A percentile compares a stretch with the other conserved stretches of the same genome.
Conservation (phyloP, 92 coral and sea anemone species). For the Chrysogorgia sp. region DNA sequence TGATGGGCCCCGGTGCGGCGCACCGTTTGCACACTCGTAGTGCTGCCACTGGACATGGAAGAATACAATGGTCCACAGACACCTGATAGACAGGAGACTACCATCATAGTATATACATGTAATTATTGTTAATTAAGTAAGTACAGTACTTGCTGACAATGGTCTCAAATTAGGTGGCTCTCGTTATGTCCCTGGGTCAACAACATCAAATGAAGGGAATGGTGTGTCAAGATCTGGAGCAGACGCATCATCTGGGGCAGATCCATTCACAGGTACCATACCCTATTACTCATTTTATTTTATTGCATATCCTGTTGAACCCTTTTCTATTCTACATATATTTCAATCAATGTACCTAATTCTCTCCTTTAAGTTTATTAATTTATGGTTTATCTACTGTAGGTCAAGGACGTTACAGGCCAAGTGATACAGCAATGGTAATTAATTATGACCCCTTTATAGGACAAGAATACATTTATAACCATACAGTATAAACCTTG, state of each 20-base stretch:
- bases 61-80: no score
- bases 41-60: no score
- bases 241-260: conserved; percentile 74
- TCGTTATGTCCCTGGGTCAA: conserved; percentile 72
- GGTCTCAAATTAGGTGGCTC: conserved; percentile 57
- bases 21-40: no score
- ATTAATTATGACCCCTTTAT: not conserved
- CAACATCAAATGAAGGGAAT: conserved; percentile 34
- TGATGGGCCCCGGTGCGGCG: no score
- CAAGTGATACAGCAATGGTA: conserved; percentile 40
- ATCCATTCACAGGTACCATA: conserved; percentile 88
- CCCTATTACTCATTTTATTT: no score
- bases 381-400: no score
- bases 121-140: no score
- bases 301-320: not conserved
- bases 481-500: no score
- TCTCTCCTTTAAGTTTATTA: no score
- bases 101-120: not conserved
- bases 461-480: not conserved
- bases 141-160: no score
- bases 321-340: not conserved
- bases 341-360: no score
- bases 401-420: conserved; percentile 45
- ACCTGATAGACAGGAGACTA: no score
- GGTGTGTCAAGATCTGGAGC: conserved; percentile 42